phyloP scores from a whole-genome alignment of 2,888 invertebrate genomes.

The Sialis fuliginosa region DNA sequence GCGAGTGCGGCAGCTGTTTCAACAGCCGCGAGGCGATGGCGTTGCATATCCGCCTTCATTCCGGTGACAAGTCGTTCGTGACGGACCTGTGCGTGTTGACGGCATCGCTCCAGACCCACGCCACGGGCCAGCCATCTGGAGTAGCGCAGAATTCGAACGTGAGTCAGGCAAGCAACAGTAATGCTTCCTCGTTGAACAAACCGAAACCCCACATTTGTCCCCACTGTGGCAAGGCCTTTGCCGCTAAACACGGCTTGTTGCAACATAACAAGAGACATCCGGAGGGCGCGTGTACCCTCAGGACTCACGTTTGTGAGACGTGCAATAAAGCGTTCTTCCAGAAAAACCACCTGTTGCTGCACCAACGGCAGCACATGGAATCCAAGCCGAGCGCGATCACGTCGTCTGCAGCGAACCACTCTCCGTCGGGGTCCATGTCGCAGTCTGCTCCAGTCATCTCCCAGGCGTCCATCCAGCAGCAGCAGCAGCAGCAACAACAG shows the following conservation, averaged over 20 bases:
- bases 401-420: conserved; percentile 1
- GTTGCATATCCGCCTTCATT: conserved; percentile 60
- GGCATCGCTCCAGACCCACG: conserved; percentile 55
- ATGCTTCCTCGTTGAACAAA: conserved; percentile 27
- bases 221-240: conserved; percentile 67
- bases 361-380: conserved; percentile 66
- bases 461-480: conserved; percentile 26
- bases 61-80: conserved; percentile 63
- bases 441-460: conserved; percentile 18
- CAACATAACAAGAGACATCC: conserved; percentile 68
- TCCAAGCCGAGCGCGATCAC: conserved; percentile 28
- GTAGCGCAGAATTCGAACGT: conserved; percentile 2
- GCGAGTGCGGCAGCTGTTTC: conserved; percentile 46
- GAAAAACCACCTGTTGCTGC: conserved; percentile 65
- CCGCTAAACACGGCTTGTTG: conserved; percentile 63
- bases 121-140: conserved; percentile 23
- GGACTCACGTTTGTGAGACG: conserved; percentile 61
- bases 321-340: conserved; percentile 77
- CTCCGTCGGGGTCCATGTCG: conserved; percentile 2
- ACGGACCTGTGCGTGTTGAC: conserved; percentile 67
- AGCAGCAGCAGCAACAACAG: conserved; percentile 19
- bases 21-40: conserved; percentile 58
- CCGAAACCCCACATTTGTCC: conserved; percentile 63
- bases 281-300: conserved; percentile 60
- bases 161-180: conserved; percentile 7